Evolutionary conservation across 2,888 invertebrate species (phyloP).

Genomic region (Amiota mariae): DNA sequence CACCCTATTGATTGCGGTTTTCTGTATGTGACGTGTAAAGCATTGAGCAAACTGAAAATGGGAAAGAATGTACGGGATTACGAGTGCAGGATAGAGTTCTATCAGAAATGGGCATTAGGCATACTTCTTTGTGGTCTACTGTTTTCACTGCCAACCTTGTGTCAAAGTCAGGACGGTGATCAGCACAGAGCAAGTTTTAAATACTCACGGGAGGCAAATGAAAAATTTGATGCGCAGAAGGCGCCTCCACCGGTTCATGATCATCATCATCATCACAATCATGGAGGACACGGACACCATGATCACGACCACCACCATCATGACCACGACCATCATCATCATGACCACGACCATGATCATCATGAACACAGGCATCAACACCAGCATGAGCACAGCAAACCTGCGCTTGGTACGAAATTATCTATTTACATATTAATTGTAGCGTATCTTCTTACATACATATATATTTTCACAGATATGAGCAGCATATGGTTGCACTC

Average conservation of each 20-base stretch:
- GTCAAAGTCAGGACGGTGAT: conserved; percentile 73
- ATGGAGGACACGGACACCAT: conserved; percentile 47
- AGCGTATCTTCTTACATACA: not conserved
- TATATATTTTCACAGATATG: conserved; percentile 57
- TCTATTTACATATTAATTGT: not conserved
- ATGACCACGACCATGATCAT: conserved; percentile 42
- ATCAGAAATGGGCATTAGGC: conserved; percentile 57
- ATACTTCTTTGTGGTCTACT: conserved; percentile 64
- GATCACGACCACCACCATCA: conserved; percentile 40
- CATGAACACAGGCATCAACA: conserved; percentile 50
- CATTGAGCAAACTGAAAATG: conserved; percentile 42
- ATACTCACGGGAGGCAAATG: conserved; percentile 81
- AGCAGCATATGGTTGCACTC: conserved; percentile 83
- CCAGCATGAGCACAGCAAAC: conserved; percentile 38
- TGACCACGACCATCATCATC: conserved; percentile 40
- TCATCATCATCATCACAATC: conserved; percentile 41
- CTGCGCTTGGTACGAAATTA: conserved; percentile 54
- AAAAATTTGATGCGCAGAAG: conserved; percentile 56
- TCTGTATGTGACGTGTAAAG: not conserved
- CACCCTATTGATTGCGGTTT: not conserved
- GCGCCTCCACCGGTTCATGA: conserved; percentile 47
- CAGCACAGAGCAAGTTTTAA: conserved; percentile 84
- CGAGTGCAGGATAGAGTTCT: conserved; percentile 49
- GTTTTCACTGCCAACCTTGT: conserved; percentile 69
- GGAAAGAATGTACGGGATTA: conserved; percentile 50